Conservation (phyloP, 1,140 invertebrate genomes). For the Triops longicaudatus region DNA sequence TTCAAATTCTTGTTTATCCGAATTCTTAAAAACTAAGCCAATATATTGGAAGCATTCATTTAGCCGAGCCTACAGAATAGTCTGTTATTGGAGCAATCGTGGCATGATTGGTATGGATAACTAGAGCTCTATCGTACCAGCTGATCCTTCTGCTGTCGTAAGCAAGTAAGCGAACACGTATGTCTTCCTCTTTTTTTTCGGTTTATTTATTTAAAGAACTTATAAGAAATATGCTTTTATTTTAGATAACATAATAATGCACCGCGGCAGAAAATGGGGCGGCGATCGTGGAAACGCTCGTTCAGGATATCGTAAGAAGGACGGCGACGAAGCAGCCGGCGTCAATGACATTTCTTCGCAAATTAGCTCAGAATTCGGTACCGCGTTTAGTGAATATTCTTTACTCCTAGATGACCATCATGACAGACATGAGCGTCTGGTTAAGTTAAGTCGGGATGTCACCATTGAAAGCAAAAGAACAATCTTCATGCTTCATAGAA, state of each 20-base stretch:
- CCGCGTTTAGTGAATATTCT: slow-evolving; percentile 58
- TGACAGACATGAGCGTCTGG: slow-evolving; percentile 72
- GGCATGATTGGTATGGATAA: too few species aligned
- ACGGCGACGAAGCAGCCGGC: neutral
- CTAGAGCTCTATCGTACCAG: too few species aligned
- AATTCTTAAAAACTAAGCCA: too few species aligned
- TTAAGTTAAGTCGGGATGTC: slow-evolving; percentile 77
- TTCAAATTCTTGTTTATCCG: too few species aligned
- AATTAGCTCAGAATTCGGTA: slow-evolving; percentile 25
- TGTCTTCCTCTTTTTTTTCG: too few species aligned
- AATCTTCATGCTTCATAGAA: slow-evolving; percentile 75
- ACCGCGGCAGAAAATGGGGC: neutral
- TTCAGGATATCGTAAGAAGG: neutral
- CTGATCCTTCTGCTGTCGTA: too few species aligned
- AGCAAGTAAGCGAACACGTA: too few species aligned
- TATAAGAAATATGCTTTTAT: neutral
- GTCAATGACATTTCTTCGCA: neutral
- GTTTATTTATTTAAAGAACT: neutral
- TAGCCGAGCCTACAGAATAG: too few species aligned
- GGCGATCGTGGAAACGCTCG: neutral
- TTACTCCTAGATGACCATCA: slow-evolving; percentile 65
- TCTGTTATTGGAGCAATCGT: too few species aligned
- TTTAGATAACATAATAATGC: neutral
- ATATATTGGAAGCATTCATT: too few species aligned
- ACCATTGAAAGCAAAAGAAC: slow-evolving; percentile 85